A percentile compares a stretch with the other conserved stretches of the same genome.
These are phyloP conservation scores for Temnopleurus reevesii DNA, from an alignment of 53 echinoderm and acorn worm genomes.

Conservation along the genomic window DNA sequence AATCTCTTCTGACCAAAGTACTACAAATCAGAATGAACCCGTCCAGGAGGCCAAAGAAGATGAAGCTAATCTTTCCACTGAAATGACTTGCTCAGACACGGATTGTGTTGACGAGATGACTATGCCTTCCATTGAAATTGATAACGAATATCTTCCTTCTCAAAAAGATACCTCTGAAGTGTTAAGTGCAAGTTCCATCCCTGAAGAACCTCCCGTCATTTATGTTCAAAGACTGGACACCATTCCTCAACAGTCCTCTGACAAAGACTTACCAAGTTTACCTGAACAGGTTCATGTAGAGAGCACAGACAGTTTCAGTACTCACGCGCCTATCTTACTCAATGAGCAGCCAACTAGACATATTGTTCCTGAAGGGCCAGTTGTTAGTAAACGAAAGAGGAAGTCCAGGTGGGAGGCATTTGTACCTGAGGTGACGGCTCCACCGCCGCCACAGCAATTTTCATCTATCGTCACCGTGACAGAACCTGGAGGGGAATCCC, in stretches of 20 bases:
- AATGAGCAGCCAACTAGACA: neutral
- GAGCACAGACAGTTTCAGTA: neutral
- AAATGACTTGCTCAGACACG: neutral
- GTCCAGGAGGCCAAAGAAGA: neutral
- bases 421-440: neutral
- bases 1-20: neutral
- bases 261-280: neutral
- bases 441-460: neutral
- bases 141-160: slow-evolving; percentile 4
- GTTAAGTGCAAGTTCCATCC: no score
- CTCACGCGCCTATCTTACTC: neutral
- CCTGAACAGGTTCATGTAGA: neutral
- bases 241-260: neutral
- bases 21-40: slow-evolving; percentile 13
- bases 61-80: neutral
- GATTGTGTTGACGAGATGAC: neutral
- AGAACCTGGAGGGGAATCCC: neutral
- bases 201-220: neutral
- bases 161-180: neutral
- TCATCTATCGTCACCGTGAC: neutral
- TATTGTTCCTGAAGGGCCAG: neutral
- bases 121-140: neutral
- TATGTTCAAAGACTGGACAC: neutral
- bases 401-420: slow-evolving; percentile 8
- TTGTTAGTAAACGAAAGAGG: slow-evolving; percentile 13